Conservation (phyloP, 2,888 invertebrate species). For the Acrocyrtus sp. region DNA sequence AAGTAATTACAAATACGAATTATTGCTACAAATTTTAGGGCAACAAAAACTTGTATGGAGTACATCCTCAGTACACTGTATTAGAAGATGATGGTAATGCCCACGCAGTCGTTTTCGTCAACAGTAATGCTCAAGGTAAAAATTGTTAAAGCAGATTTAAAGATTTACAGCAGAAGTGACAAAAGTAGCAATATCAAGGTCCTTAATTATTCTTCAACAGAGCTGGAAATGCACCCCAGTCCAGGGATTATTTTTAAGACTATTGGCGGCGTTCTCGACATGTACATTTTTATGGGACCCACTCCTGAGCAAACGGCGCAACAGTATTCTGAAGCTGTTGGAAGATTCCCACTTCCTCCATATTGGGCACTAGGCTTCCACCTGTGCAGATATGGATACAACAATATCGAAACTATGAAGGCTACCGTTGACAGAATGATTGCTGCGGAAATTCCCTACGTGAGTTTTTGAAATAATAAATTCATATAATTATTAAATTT, state of each 20-base stretch:
- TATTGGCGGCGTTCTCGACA: slow-evolving; percentile 83
- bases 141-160: not conserved
- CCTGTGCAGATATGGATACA: slow-evolving; percentile 78
- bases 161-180: not conserved
- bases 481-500: not conserved
- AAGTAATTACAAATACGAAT: not conserved
- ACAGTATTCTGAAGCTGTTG: slow-evolving; percentile 76
- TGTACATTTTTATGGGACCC: slow-evolving; percentile 82
- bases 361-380: slow-evolving; percentile 92
- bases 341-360: slow-evolving; percentile 83
- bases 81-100: slow-evolving; percentile 76
- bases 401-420: slow-evolving; percentile 73
- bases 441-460: slow-evolving; percentile 79
- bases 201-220: slow-evolving; percentile 68
- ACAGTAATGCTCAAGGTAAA: slow-evolving; percentile 86
- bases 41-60: slow-evolving; percentile 77
- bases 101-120: slow-evolving; percentile 82
- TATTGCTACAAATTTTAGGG: not conserved
- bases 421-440: slow-evolving; percentile 76
- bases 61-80: slow-evolving; percentile 83
- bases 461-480: slow-evolving; percentile 64
- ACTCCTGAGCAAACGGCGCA: slow-evolving; percentile 74
- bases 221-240: slow-evolving; percentile 80
- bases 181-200: slow-evolving; percentile 5
- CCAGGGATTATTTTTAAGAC: slow-evolving; percentile 85